Evolutionary conservation across 2,113 vertebrate species (phyloP), one percentile per base, ranked within the genome.

Genomic region (Rhadina sibilatrix): DNA sequence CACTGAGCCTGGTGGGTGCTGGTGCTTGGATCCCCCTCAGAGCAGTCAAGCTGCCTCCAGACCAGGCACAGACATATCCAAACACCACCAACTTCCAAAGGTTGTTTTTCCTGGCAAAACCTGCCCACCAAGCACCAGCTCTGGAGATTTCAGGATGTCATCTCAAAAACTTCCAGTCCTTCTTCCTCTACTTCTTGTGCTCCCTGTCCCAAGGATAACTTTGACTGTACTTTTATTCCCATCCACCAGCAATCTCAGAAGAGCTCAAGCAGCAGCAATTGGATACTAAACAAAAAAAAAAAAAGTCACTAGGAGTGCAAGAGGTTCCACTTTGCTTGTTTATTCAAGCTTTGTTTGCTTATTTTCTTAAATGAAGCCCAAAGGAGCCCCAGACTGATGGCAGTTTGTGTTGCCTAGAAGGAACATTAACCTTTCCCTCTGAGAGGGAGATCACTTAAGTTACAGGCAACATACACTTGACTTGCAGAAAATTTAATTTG

Each of bases 331-430:
- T 93, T 66, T 35, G 35, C 59, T 82, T 93, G 82, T 90, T 90
- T 88, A 85, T 65, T 91, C 74, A 94, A 90, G 82, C 31, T 83
- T 75, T 94, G 87, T 91, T 95, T 94, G 84, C 54, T 85, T 89
- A 61, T 82, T 94, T 74, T 94, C 59, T 88, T 85, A 83, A 87
- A 80, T 6, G 38, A 84, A 72, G n/a, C 20, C 50, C 47, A 83
- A 40, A 92, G 65, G 52, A 91, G 37, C n/a, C 60, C 37, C 30
- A 66, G 59, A 65, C 8, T 33, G 63, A 69, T 53, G 53, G 37
- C 3, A 65, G 63, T 57, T 57, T 74, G 38, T 77, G 28, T 53
- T 90, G 30, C 54, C 50, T 25, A 50, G 46, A 30, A 94, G 33
- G 31, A 95, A 76, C n/a, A 85, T 50, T 33, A 87, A 75, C 88